Evolutionary conservation across 2,888 invertebrate species (phyloP), one percentile per base, ranked within the genome.

Genomic region (Anoplius nigerrimus): DNA sequence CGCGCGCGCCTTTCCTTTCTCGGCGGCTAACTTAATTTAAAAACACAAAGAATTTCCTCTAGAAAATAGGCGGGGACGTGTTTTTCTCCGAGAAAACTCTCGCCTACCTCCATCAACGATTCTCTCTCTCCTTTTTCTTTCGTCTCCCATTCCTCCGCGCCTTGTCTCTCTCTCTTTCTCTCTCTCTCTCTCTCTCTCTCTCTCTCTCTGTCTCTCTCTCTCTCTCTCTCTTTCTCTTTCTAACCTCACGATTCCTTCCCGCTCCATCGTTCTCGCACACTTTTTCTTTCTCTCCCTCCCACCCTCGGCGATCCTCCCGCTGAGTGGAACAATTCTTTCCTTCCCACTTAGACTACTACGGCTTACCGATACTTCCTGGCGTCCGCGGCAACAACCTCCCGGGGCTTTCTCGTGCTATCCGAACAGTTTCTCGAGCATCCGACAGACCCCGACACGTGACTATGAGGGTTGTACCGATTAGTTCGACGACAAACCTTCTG

Each of bases 21-120:
- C 62, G 66, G 66, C 71, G 73, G 74, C 75, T 80, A 82, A 82
- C 78, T 82, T 81, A 75, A 82, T 82, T 82, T 78, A 78, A 78
- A 82, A 78, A 82, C 74, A 82, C 82, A 82, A 82, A 80, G 82
- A 82, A 80, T 78, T 77, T 62, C 69, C 63, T 67, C 63, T 63
- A 61, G 68, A 71, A 80, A 81, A 78, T 71, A 81, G 69, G 74
- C 72, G 71, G 73, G 69, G 76, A 76, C 74, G 73, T 76, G 74
- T 74, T 76, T 78, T 78, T 72, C 73, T 63, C 56, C 21, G 66
- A 55, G 69, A 72, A 71, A 71, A 76, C 63, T 66, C 69, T 69
- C 54, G 46, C 62, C 51, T 51, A 15, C 53, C 60, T 42, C 66
- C 62, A 52, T 69, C 71, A 64, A 68, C 73, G 57, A 42, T 24